These are phyloP conservation scores for Acestrorhynchus altus DNA, from an alignment of 2,797 vertebrate species.

Conservation along the genomic window DNA sequence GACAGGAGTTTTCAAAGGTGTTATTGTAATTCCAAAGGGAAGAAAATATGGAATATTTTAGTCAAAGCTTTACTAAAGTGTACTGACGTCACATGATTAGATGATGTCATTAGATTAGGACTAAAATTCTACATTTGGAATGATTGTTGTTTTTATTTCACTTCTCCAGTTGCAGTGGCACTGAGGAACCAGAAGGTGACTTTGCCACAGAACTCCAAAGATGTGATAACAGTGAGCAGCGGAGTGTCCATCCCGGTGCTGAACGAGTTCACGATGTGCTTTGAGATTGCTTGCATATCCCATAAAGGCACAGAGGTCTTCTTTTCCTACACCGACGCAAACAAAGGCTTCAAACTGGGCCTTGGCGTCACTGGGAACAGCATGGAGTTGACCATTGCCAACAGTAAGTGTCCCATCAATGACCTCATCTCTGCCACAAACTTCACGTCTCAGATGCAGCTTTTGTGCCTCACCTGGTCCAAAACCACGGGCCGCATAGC, in stretches of 20 bases:
- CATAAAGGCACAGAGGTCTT: slow-evolving; percentile 74
- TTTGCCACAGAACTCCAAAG: slow-evolving; percentile 69
- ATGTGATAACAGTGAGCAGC: slow-evolving; percentile 72
- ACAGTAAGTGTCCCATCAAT: slow-evolving; percentile 75
- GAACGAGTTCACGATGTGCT: slow-evolving; percentile 87
- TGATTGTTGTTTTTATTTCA: neutral
- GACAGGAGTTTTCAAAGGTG: neutral
- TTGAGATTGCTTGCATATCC: slow-evolving; percentile 81
- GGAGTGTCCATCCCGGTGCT: slow-evolving; percentile 81
- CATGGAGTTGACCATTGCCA: slow-evolving; percentile 76
- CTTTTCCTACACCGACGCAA: slow-evolving; percentile 80
- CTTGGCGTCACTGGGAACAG: slow-evolving; percentile 71
- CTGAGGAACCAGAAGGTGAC: slow-evolving; percentile 93
- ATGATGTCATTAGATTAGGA: neutral
- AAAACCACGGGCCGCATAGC: slow-evolving; percentile 70
- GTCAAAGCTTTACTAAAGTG: neutral
- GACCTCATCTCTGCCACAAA: slow-evolving; percentile 67
- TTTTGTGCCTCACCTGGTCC: slow-evolving; percentile 83
- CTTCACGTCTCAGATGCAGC: slow-evolving; percentile 80
- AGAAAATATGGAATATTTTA: neutral
- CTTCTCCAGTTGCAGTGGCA: slow-evolving; percentile 81
- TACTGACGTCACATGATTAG: neutral
- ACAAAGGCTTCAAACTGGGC: slow-evolving; percentile 66
- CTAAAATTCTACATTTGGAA: neutral
- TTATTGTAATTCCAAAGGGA: neutral